Base-by-base conservation (phyloP, 2,797 vertebrate species). In the Oryzias dopingdopingensis region DNA sequence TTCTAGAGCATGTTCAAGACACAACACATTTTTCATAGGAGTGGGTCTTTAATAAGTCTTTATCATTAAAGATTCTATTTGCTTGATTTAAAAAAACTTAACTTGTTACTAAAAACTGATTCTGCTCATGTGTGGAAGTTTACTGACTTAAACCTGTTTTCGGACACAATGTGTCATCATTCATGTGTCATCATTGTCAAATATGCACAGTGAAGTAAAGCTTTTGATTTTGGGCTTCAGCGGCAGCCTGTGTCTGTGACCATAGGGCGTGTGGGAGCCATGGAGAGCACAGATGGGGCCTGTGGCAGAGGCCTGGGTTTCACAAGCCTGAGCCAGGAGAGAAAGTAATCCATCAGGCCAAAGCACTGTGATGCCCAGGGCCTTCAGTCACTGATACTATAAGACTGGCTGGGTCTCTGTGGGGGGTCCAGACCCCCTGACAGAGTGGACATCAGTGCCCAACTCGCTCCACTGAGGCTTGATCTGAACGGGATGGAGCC, bases 271-370 rank as follows among this genome's bases (percentile, higher is more conserved):
- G 69, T 42, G 70, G 69, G 68, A 84, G 56, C 83, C 86, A 72
- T 71, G 74, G 73, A 71, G 79, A 81, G 84, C 86, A 85, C 89
- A 90, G 89, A 91, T 90, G 89, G 89, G 83, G 65, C 72, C 70
- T 74, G 68, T 70, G 72, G 80, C 67, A 51, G 65, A 74, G 70
- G 72, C 79, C 80, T 13, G 74, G 32, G 62, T 70, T 82, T 78
- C 68, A 72, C 59, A 80, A 81, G 76, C 77, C 67, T 22, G 58
- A 78, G 82, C 84, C 88, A 88, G 83, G 80, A 86, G 76, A 87
- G 76, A 80, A 70, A 84, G 81, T 86, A 82, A 92, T 91, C 86
- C 84, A 88, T 90, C 82, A 89, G 86, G 85, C 87, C 79, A 79
- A 81, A 78, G 80, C 81, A 71, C 79, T 74, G 52, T 54, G 67